These are phyloP conservation scores for Apostichopus parvimensis DNA, from an alignment of 35 echinoderm and acorn worm genomes.

Conservation along the genomic window DNA sequence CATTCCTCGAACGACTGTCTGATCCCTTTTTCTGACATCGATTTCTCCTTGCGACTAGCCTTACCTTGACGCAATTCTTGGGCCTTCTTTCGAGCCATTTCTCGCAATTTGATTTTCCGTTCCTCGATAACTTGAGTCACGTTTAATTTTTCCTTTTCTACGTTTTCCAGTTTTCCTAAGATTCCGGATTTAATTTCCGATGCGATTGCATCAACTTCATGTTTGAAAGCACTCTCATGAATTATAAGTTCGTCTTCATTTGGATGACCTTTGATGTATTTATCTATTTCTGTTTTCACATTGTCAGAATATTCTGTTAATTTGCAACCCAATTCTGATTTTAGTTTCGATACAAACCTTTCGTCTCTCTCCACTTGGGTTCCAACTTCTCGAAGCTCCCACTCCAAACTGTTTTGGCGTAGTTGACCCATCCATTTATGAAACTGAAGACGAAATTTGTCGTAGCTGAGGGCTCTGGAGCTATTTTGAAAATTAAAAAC, in stretches of 20 bases:
- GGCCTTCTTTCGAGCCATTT: constrained; percentile 15
- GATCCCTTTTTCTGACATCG: neutral
- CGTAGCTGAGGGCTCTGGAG: neutral
- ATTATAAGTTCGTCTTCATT: constrained; percentile 1
- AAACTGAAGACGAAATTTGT: constrained; percentile 22
- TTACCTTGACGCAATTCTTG: neutral
- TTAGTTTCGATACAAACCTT: neutral
- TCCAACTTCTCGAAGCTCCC: neutral
- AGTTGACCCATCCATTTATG: constrained; percentile 22
- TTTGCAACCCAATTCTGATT: neutral
- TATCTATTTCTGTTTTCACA: constrained; percentile 21
- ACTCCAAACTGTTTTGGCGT: constrained; percentile 6
- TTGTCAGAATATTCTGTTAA: neutral
- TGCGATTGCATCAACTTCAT: constrained; percentile 8
- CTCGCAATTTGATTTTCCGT: constrained; percentile 4
- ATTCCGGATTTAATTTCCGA: neutral
- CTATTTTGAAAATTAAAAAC: constrained; percentile 59
- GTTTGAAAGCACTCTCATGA: neutral
- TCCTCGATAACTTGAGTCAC: constrained; percentile 1
- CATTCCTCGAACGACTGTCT: neutral
- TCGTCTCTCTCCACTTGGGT: neutral
- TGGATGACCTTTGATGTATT: constrained; percentile 9
- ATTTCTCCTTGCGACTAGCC: neutral
- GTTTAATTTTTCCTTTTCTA: neutral
- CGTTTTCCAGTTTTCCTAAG: neutral